Evolutionary conservation across 2,888 invertebrate species (phyloP).

Genomic region (Macrophya alboannulata): DNA sequence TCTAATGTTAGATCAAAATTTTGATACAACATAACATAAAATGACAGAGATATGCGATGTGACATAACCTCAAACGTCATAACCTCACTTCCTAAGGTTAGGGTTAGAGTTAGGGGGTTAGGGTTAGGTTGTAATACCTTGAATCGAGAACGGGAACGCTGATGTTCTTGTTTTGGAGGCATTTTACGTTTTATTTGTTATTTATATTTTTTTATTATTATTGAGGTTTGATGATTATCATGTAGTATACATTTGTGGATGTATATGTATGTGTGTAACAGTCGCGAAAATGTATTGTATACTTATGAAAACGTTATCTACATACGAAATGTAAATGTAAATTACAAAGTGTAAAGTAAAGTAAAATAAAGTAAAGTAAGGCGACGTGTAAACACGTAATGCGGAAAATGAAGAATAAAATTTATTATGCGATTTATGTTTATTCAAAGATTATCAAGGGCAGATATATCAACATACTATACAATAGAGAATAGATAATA

Average conservation of each 20-base stretch:
- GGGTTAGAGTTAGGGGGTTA: neutral
- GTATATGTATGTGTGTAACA: too few relatives aligned
- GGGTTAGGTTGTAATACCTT: constrained; percentile 68
- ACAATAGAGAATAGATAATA: neutral
- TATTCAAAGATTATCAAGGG: neutral
- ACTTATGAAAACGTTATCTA: neutral
- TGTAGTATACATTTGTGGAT: too few relatives aligned
- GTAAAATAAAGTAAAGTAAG: too few relatives aligned
- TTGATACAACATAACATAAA: neutral
- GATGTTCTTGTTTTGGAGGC: constrained; percentile 73
- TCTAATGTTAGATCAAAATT: neutral
- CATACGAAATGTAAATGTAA: neutral
- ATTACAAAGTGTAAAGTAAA: too few relatives aligned
- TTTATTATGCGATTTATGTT: neutral
- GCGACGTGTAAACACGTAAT: neutral
- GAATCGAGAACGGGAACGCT: constrained; percentile 72
- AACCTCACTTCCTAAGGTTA: neutral
- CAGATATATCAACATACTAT: neutral
- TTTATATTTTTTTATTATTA: neutral
- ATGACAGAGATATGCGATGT: neutral
- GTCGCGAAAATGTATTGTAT: too few relatives aligned
- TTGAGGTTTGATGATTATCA: neutral
- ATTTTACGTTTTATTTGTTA: constrained; percentile 67
- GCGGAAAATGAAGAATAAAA: neutral
- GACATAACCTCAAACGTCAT: neutral